These are phyloP conservation scores for Aethina tumida DNA, from an alignment of 1,140 invertebrate species.

Conservation along the genomic window DNA sequence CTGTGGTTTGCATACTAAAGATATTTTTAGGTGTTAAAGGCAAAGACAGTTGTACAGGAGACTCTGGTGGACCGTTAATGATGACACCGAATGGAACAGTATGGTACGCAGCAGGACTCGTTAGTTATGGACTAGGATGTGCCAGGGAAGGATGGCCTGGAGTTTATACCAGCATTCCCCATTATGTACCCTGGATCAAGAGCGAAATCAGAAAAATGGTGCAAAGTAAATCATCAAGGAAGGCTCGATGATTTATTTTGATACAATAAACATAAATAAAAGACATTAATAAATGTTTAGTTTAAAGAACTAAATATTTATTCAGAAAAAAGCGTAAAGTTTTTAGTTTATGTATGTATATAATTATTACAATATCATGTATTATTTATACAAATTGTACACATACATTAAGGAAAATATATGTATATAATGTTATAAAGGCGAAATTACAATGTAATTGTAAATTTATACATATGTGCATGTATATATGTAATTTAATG, in stretches of 20 bases:
- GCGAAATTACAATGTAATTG: no score
- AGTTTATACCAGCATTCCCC: slow-evolving; percentile 48
- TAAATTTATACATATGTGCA: no score
- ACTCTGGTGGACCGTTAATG: slow-evolving; percentile 53
- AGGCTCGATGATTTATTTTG: no score
- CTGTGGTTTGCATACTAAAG: no score
- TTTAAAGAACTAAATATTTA: background rate
- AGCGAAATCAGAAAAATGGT: slow-evolving; percentile 5
- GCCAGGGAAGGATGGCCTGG: slow-evolving; percentile 44
- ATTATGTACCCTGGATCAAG: slow-evolving; percentile 42
- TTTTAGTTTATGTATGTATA: no score
- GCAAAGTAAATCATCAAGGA: background rate
- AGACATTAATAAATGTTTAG: background rate
- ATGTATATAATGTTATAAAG: no score
- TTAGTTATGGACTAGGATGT: slow-evolving; percentile 51
- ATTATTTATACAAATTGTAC: no score
- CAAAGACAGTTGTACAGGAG: slow-evolving; percentile 45
- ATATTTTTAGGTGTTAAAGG: slow-evolving; percentile 28
- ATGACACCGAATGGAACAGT: slow-evolving; percentile 12
- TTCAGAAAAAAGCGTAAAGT: no score
- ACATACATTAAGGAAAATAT: no score
- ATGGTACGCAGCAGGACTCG: slow-evolving; percentile 41
- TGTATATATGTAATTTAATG: no score
- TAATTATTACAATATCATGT: no score
- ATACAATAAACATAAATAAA: no score